A percentile compares a stretch with the other conserved stretches of the same genome.
These are phyloP conservation scores for Pyrocephalus nanus DNA, from an alignment of 2,797 vertebrate genomes.

Conservation along the genomic window DNA sequence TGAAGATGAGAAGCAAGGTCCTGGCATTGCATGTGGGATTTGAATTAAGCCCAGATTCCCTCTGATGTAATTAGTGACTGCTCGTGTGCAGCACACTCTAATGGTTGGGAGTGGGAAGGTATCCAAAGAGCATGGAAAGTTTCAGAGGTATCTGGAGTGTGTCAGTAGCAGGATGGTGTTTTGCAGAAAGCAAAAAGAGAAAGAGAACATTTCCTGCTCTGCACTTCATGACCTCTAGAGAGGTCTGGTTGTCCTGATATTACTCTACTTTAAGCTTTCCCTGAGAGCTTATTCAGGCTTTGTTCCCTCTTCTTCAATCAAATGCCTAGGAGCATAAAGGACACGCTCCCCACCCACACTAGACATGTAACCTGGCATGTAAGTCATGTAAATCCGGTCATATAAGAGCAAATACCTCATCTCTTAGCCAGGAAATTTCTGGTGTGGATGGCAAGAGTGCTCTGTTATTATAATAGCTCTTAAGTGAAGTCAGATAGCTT, in stretches of 20 bases:
- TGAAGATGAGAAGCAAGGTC: not conserved
- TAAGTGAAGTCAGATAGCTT: not conserved
- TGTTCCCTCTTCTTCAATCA: not conserved
- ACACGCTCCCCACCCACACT: not conserved
- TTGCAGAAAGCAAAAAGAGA: not conserved
- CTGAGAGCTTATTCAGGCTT: not conserved
- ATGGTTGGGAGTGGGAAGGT: not conserved
- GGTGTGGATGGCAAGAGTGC: not conserved
- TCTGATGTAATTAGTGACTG: not conserved
- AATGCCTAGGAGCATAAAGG: not conserved
- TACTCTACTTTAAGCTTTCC: not conserved
- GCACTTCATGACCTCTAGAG: not conserved
- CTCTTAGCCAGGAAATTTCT: not conserved
- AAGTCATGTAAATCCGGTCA: not conserved
- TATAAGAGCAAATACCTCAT: not conserved
- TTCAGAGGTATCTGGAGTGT: not conserved
- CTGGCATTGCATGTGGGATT: not conserved
- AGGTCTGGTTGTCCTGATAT: not conserved
- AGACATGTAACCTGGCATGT: not conserved
- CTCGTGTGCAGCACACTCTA: fast-evolving
- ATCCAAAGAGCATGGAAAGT: not conserved
- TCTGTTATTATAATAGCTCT: not conserved
- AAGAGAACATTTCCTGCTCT: not conserved
- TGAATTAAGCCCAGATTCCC: not conserved
- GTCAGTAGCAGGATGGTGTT: not conserved